phyloP scores from a whole-genome alignment of 1,140 invertebrate species.

The Bilobella aurantiaca region DNA sequence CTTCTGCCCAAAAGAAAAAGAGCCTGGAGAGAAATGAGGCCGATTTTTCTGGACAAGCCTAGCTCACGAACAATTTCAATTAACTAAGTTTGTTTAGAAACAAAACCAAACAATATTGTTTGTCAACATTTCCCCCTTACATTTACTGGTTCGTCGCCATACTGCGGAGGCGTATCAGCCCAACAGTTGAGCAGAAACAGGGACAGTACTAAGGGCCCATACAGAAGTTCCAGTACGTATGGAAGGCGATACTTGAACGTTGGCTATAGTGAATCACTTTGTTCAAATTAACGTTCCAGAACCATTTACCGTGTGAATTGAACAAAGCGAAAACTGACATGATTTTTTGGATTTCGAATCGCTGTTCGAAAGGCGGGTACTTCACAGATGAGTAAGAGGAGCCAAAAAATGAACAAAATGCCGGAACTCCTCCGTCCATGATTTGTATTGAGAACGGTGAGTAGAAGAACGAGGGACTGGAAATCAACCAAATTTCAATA shows the following conservation, averaged over 20 bases:
- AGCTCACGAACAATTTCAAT: neutral
- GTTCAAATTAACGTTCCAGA: slow-evolving; percentile 52
- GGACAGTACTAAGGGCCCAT: slow-evolving; percentile 58
- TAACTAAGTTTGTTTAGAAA: too few species aligned
- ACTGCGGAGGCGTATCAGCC: slow-evolving; percentile 38
- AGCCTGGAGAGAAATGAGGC: slow-evolving; percentile 16
- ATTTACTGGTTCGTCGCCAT: slow-evolving; percentile 15
- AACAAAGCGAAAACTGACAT: neutral
- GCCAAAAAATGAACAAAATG: slow-evolving; percentile 77
- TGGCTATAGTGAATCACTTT: slow-evolving; percentile 60
- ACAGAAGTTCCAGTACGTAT: slow-evolving; percentile 68
- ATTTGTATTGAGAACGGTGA: slow-evolving; percentile 36
- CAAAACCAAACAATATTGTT: neutral
- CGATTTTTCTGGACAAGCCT: slow-evolving; percentile 13
- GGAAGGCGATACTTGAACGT: slow-evolving; percentile 38
- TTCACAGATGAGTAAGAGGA: slow-evolving; percentile 57
- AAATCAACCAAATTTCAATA: neutral
- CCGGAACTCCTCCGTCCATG: slow-evolving; percentile 76
- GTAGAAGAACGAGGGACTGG: neutral
- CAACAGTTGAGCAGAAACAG: slow-evolving; percentile 72
- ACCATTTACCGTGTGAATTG: neutral
- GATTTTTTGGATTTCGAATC: slow-evolving; percentile 10
- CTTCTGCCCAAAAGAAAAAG: slow-evolving; percentile 21
- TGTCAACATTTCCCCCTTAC: neutral
- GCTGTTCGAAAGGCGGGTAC: slow-evolving; percentile 59